A percentile compares a stretch with the other conserved stretches of the same genome.
These are phyloP conservation scores for Acleris literana DNA, from an alignment of 2,888 invertebrate species.

Conservation along the genomic window DNA sequence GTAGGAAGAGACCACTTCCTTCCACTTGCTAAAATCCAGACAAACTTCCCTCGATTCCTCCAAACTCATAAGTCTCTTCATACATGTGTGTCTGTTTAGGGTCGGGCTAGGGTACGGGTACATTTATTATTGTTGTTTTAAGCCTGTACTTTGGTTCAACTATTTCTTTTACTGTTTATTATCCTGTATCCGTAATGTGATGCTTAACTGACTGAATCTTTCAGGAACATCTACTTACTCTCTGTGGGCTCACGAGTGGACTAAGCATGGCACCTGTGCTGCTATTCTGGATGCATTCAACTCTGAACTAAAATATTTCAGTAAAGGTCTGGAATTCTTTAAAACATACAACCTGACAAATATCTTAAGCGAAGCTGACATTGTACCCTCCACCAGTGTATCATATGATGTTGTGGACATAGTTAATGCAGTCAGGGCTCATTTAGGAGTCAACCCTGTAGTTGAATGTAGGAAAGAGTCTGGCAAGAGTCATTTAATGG, in stretches of 20 bases:
- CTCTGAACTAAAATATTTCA: constrained; percentile 87
- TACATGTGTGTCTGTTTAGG: too few relatives aligned
- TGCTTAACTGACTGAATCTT: neutral
- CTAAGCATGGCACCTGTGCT: constrained; percentile 93
- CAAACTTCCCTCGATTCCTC: too few relatives aligned
- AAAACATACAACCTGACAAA: constrained; percentile 84
- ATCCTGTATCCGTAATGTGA: neutral
- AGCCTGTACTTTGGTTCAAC: too few relatives aligned
- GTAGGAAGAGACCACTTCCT: too few relatives aligned
- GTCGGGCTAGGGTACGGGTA: too few relatives aligned
- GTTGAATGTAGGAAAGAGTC: constrained; percentile 86
- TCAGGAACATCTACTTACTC: constrained; percentile 72
- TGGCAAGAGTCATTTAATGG: constrained; percentile 84
- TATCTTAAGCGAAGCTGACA: constrained; percentile 81
- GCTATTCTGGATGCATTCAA: constrained; percentile 80
- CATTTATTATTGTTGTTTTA: too few relatives aligned
- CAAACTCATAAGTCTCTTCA: too few relatives aligned
- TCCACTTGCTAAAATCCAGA: too few relatives aligned
- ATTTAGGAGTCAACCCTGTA: constrained; percentile 83
- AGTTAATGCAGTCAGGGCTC: constrained; percentile 70
- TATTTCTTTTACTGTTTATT: too few relatives aligned
- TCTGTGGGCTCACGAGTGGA: constrained; percentile 92
- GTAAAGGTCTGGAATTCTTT: constrained; percentile 85
- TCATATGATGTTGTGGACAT: constrained; percentile 51
- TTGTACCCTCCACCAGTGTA: constrained; percentile 70